A percentile compares a stretch with the other conserved stretches of the same genome.
Evolutionary conservation across 2,888 invertebrate genomes (phyloP).

Genomic region (Scaptomyza tumidula): DNA sequence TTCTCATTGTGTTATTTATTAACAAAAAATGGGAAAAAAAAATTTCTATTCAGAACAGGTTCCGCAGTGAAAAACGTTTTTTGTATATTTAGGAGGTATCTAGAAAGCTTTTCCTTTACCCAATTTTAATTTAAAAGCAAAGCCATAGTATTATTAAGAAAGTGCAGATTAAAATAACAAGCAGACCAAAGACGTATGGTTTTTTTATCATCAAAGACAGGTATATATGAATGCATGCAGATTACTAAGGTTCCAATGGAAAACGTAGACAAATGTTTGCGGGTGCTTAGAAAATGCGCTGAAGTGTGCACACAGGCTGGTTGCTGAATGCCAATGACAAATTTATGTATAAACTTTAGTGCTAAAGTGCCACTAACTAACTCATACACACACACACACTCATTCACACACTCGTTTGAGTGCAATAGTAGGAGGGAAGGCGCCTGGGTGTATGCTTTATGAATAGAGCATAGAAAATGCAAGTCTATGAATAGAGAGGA

Average conservation of each 20-base stretch:
- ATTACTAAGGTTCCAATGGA: constrained; percentile 40
- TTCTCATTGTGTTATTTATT: too few relatives aligned
- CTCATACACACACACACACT: constrained; percentile 50
- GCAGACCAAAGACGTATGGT: constrained; percentile 10
- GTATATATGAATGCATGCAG: constrained; percentile 22
- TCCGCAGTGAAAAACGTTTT: neutral
- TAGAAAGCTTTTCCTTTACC: neutral
- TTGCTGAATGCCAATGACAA: constrained; percentile 78
- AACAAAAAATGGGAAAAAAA: too few relatives aligned
- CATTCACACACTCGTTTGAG: constrained; percentile 47
- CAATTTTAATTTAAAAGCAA: neutral
- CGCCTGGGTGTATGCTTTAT: constrained; percentile 67
- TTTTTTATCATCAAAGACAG: constrained; percentile 6
- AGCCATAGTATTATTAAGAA: neutral
- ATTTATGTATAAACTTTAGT: constrained; percentile 79
- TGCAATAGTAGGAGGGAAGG: constrained; percentile 76
- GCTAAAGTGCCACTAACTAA: constrained; percentile 79
- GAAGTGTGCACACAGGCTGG: constrained; percentile 48
- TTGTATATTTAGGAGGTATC: neutral
- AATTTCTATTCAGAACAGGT: neutral
- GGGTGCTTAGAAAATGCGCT: constrained; percentile 48
- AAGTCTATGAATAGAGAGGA: constrained; percentile 70
- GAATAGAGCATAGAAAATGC: constrained; percentile 64
- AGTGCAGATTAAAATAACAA: constrained; percentile 43
- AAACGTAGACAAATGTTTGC: constrained; percentile 60